Percentiles rank a stretch among this genome's conserved stretches.
Evolutionary conservation across 2,888 invertebrate species (phyloP).

Genomic region (Spisula subtruncata): DNA sequence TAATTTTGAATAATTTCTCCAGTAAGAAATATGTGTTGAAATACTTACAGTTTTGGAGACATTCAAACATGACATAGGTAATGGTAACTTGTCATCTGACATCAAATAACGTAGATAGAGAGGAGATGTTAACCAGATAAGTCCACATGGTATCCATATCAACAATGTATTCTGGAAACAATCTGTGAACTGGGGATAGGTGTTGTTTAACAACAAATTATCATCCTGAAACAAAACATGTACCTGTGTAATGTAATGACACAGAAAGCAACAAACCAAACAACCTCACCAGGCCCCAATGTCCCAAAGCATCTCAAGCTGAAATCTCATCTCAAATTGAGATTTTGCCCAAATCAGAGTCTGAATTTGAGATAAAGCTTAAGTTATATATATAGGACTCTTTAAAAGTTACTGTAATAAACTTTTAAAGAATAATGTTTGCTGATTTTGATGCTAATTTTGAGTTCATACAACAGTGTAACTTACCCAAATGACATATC

Average conservation of each 20-base stretch:
- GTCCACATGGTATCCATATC: slow-evolving; percentile 95
- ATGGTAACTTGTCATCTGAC: slow-evolving; percentile 57
- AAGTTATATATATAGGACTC: no score
- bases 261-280: not conserved
- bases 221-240: slow-evolving; percentile 72
- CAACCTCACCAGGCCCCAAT: not conserved
- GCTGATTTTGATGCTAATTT: no score
- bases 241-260: no score
- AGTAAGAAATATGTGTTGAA: not conserved
- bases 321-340: no score
- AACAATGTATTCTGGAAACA: slow-evolving; percentile 97
- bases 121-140: slow-evolving; percentile 93
- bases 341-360: no score
- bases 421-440: no score
- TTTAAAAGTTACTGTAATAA: no score
- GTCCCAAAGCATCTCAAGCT: no score
- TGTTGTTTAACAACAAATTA: slow-evolving; percentile 75
- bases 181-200: slow-evolving; percentile 92
- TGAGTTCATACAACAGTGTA: no score
- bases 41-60: slow-evolving; percentile 84
- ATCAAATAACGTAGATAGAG: slow-evolving; percentile 87
- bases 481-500: no score
- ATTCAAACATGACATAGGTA: slow-evolving; percentile 79
- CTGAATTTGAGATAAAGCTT: no score
- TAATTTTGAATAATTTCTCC: no score